A percentile compares a stretch with the other conserved stretches of the same genome.
phyloP scores from a whole-genome alignment of 2,888 invertebrate genomes.

The Zygaena filipendulae region DNA sequence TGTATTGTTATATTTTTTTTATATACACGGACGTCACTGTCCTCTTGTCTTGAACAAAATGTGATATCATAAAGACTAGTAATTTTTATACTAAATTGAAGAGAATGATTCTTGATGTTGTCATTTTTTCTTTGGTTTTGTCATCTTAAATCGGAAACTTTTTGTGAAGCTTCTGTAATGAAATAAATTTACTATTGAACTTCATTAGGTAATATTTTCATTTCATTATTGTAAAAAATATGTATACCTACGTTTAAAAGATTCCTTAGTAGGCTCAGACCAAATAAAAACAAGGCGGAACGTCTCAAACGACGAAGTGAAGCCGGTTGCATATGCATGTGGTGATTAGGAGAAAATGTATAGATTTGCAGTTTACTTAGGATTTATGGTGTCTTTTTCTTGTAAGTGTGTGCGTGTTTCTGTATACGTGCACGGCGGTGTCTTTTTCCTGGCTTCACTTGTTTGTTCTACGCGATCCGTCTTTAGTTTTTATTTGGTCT shows the following conservation, averaged over 20 bases:
- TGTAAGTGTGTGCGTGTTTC: too few relatives aligned
- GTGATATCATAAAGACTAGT: conserved; percentile 65
- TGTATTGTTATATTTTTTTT: conserved; percentile 59
- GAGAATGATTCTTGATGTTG: conserved; percentile 67
- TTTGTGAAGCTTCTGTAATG: conserved; percentile 64
- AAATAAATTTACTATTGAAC: conserved; percentile 24
- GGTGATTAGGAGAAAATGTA: neutral
- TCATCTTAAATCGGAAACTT: conserved; percentile 58
- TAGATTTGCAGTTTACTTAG: conserved; percentile 9
- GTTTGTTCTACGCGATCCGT: too few relatives aligned
- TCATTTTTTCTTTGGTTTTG: conserved; percentile 54
- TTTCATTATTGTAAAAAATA: neutral
- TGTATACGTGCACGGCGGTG: too few relatives aligned
- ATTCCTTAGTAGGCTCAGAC: too few relatives aligned
- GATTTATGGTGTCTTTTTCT: too few relatives aligned
- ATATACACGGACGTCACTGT: conserved; percentile 66
- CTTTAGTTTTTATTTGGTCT: too few relatives aligned
- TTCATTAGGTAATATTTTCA: neutral
- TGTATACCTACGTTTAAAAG: neutral
- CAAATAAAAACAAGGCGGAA: neutral
- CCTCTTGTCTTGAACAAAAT: conserved; percentile 57
- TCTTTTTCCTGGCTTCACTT: too few relatives aligned
- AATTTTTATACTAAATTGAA: conserved; percentile 46
- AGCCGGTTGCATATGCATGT: too few relatives aligned
- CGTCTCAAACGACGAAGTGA: too few relatives aligned